phyloP scores from a whole-genome alignment of 2,113 vertebrate genomes.

The Mungos mungo region DNA sequence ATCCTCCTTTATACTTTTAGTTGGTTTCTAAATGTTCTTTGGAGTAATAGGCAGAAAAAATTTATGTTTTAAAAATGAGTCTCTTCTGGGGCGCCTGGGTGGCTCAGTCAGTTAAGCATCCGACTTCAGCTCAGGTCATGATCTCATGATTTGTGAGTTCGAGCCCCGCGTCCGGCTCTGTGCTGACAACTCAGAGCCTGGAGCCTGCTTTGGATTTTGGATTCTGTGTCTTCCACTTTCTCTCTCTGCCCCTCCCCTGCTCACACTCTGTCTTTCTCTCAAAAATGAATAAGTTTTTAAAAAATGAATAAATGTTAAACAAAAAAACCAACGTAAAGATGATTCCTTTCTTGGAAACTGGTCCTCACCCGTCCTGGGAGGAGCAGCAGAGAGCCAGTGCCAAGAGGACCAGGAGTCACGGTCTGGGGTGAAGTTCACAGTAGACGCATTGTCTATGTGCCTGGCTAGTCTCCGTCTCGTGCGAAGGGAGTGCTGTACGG shows the following conservation, averaged over 20 bases:
- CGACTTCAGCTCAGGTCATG: neutral
- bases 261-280: no score
- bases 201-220: no score
- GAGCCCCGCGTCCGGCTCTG: neutral
- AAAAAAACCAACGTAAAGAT: neutral
- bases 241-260: no score
- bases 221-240: no score
- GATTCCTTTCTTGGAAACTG: neutral
- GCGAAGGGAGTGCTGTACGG: neutral
- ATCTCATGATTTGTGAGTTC: neutral
- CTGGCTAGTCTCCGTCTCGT: neutral
- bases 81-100: neutral
- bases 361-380: neutral
- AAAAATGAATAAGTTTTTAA: neutral
- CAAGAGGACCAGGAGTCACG: neutral
- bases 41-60: neutral
- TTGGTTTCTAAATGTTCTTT: neutral
- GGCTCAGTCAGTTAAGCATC: neutral
- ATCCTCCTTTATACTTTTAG: neutral
- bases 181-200: no score
- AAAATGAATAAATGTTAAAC: neutral
- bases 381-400: no score
- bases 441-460: neutral
- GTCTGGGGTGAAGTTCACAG: no score
- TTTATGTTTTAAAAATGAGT: neutral